These are phyloP conservation scores for Clarias batrachus DNA, from an alignment of 2,113 vertebrate species.

Conservation along the genomic window DNA sequence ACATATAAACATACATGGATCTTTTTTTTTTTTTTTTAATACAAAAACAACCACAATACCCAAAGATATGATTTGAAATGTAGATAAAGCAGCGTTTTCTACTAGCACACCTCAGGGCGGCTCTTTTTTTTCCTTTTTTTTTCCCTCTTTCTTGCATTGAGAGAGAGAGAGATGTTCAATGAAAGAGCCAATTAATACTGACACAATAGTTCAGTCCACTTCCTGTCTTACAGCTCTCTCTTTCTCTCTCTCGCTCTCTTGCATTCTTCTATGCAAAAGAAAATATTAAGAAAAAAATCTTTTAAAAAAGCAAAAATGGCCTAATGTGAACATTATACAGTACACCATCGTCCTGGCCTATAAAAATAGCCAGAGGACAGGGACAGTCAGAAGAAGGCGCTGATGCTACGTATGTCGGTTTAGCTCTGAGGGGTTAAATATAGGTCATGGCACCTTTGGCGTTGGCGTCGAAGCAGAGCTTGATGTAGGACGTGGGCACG, in stretches of 20 bases:
- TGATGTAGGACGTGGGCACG: constrained; percentile 94
- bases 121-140: too few species aligned
- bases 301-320: neutral
- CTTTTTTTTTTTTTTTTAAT: constrained; percentile 4
- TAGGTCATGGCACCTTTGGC: constrained; percentile 97
- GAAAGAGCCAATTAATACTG: constrained; percentile 25
- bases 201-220: constrained; percentile 12
- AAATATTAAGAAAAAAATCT: neutral
- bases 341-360: neutral
- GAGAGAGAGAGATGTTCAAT: constrained; percentile 1
- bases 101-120: constrained; percentile 24
- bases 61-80: constrained; percentile 41
- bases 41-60: constrained; percentile 41
- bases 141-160: neutral
- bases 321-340: neutral
- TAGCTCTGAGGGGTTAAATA: constrained; percentile 72
- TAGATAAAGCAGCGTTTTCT: constrained; percentile 42
- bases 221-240: constrained; percentile 16
- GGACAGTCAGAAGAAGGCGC: constrained; percentile 1
- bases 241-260: neutral
- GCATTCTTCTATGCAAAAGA: neutral
- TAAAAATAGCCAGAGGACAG: constrained; percentile 8
- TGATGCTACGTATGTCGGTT: constrained; percentile 16
- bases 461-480: constrained; percentile 93
- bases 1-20: constrained; percentile 21